Evolutionary conservation across 2,888 invertebrate species (phyloP).

Genomic region (Clivina fossor): DNA sequence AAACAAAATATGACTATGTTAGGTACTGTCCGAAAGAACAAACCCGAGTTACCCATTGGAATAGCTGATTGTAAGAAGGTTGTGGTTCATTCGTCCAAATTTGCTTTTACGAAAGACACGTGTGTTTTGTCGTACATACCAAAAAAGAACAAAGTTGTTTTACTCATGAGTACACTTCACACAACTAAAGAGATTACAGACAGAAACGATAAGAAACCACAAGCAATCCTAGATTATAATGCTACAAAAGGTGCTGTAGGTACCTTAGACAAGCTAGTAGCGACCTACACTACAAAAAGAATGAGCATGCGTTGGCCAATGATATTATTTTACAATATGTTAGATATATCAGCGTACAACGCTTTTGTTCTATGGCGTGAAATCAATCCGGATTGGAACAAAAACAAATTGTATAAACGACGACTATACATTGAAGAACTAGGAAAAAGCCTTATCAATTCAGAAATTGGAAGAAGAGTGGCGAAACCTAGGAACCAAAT

Average conservation of each 20-base stretch:
- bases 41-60: conserved; percentile 6
- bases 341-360: too few species aligned
- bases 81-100: conserved; percentile 14
- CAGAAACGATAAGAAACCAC: not conserved
- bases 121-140: conserved; percentile 2
- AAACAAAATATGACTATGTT: conserved; percentile 22
- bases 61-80: not conserved
- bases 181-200: not conserved
- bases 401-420: too few species aligned
- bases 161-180: not conserved
- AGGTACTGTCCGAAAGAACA: conserved; percentile 25
- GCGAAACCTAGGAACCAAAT: too few species aligned
- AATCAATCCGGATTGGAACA: too few species aligned
- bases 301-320: not conserved
- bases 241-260: conserved; percentile 5
- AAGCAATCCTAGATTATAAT: conserved; percentile 1
- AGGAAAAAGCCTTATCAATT: too few species aligned
- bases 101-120: conserved; percentile 4
- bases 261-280: not conserved
- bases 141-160: not conserved
- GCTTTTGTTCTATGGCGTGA: too few species aligned
- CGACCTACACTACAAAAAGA: not conserved
- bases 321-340: too few species aligned
- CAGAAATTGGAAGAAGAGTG: too few species aligned
- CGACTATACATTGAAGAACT: too few species aligned